Base-by-base conservation (phyloP, 2,113 vertebrate species). In the Mionectes macconnelli region DNA sequence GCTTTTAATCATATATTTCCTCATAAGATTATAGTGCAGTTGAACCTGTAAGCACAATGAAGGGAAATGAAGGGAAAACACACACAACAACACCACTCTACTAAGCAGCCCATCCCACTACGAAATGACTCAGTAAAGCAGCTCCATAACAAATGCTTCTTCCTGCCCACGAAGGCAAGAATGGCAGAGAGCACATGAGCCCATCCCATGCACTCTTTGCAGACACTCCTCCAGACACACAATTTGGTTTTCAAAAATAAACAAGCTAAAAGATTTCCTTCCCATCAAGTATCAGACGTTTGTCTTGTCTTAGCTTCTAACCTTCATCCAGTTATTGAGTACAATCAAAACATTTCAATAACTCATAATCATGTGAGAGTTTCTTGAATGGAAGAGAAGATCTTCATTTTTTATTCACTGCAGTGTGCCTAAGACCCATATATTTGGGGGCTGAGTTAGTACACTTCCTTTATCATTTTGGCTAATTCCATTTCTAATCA, bases 51-150 rank as follows among this genome's bases (percentile, higher is more conserved):
- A 88, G 55, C 37, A 70, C 0, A 0, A 70, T 8, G 33, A 47
- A 69, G 56, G 81, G n/a, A 83, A 0, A 70, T 8, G 33, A 47
- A 69, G 56, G 81, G n/a, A 83, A 84, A 85, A 83, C 2, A 7
- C 37, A 85, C 67, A 40, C 2, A 25, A 37, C 19, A 85, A 67
- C 47, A 63, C 6, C 39, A 24, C 40, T 49, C 57, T 55, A 59
- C 13, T 77, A 60, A 84, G 82, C 10, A 27, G 35, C 63, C 76
- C 53, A 84, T 42, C 75, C 31, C 55, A 91, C 84, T 88, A 59
- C 23, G 50, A 55, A 94, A 52, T 89, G 76, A 92, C 35, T 96
- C 82, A 88, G n/a, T 96, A 87, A 89, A 95, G 92, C 37, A 94
- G 70, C 76, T 94, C 45, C 19, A 31, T 27, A 93, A 89, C 63